Base-by-base conservation (phyloP, 2,797 vertebrate species). In the Bufotes viridis region DNA sequence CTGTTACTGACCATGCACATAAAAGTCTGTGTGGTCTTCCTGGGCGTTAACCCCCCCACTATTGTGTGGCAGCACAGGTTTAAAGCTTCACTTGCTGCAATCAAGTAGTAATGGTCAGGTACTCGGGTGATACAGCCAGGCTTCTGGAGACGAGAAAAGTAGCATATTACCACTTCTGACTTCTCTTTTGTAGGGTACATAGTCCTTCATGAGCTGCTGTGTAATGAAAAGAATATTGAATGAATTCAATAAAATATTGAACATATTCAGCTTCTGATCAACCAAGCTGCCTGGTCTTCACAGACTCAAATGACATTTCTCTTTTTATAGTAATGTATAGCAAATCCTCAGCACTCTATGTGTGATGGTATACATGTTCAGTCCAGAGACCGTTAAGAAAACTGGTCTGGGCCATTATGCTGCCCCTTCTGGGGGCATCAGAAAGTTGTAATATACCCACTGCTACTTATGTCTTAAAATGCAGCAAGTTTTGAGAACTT, bases 211-310 rank as follows among this genome's bases (percentile, higher is more conserved):
- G 26, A 34, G 69, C 14, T 18, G 69, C 69, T 2, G 69, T 17
- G 26, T 70, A 70, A 74, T 49, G 34, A 74, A 74, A 74, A 74
- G 70, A 20, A 74, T 49, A 74, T 42, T 12, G 34, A 74, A 69
- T 14, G 10, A 65, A 65, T n/a, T 24, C 22, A 65, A 72, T 34
- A 34, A 6, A 74, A 74, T 72, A 72, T 49, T 74, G 70, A 74
- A 74, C 26, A 10, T 2, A 7, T 2, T 22, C 17, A 74, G 22
- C 17, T 24, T 70, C 18, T 74, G 70, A 74, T 42, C 70, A 3
- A n/a, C 70, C 20, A 0, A 34, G 29, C 34, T 10, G 8, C 18
- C 34, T 34, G 17, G 26, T 26, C n/a, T 67, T 70, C 13, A 26
- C 67, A 70, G 67, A 70, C 24, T 2, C 24, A 29, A 11, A 24